Evolutionary conservation across 2,888 invertebrate genomes (phyloP), one percentile per base, ranked within the genome.

Genomic region (Anaspis maculata): DNA sequence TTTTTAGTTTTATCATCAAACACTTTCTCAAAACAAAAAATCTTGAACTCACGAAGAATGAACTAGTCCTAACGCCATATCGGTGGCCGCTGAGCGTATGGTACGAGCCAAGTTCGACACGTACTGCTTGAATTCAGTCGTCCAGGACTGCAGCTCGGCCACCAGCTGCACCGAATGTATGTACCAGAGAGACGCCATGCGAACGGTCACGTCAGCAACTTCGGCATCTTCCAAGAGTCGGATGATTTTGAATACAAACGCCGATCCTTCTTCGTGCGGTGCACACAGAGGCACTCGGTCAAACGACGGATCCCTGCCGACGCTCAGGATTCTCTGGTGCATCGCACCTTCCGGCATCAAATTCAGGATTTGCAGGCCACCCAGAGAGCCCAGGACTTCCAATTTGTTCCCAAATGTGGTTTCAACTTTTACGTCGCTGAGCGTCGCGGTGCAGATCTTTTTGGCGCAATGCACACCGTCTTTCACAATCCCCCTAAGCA

Each of bases 371-470:
- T 94, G 94, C 45, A 95, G 74, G 5, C 95, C 95, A 40, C 94
- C 94, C 31, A 96, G 71, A 1, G 90, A 91, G 1, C 95, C 95
- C 54, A 83, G 74, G 38, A 90, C 79, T 30, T 76, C 71, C 38
- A 85, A 65, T 40, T 69, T 52, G 12, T 70, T 58, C 67, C 86
- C 82, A 27, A 89, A 65, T 2, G 82, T 82, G 9, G 90, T 89
- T 64, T 89, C 84, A 47, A 95, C 86, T 62, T 82, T 79, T 1
- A 94, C 92, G 59, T 88, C 88, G 40, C 83, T 82, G 76, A 95
- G 78, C 9, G 92, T 94, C 11, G 92, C 89, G 0, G 94, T 95
- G 36, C 92, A 92, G 39, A 95, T 87, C 71, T 95, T 95, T 47
- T 83, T 76, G 0, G 87, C 90, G 15, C 79, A 72, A 29, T 82